phyloP scores from a whole-genome alignment of 35 echinoderm and acorn worm genomes.

The Lytechinus variegatus region DNA sequence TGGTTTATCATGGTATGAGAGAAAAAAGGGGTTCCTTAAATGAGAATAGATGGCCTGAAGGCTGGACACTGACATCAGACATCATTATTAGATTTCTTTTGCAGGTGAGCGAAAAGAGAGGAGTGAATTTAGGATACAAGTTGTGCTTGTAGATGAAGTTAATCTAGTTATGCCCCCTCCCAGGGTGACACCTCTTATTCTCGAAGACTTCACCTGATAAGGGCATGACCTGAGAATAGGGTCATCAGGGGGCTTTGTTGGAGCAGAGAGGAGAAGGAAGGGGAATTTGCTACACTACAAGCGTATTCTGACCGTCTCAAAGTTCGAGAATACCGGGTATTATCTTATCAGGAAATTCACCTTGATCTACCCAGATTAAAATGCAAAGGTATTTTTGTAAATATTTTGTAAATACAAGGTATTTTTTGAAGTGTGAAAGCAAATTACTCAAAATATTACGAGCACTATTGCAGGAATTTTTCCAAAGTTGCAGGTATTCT shows the following conservation, averaged over 20 bases:
- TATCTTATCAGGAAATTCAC: too few species aligned
- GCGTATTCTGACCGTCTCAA: too few species aligned
- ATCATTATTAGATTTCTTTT: background rate
- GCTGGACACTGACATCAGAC: background rate
- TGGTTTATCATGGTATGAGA: background rate
- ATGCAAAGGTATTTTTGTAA: too few species aligned
- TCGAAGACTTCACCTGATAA: constrained; percentile 24
- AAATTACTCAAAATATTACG: too few species aligned
- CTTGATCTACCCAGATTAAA: too few species aligned
- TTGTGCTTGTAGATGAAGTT: constrained; percentile 5
- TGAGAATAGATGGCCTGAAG: background rate
- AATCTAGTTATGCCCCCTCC: background rate
- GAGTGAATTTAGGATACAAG: background rate
- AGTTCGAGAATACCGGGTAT: too few species aligned
- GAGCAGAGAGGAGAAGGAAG: background rate
- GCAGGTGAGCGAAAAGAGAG: background rate
- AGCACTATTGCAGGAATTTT: too few species aligned
- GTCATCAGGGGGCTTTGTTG: constrained; percentile 7
- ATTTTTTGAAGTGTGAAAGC: too few species aligned
- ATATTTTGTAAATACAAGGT: too few species aligned
- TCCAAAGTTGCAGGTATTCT: too few species aligned
- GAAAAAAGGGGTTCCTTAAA: background rate
- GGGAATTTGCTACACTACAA: background rate
- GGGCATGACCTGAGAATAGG: constrained; percentile 19
- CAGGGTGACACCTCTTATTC: background rate